Evolutionary conservation across 2,797 vertebrate species (phyloP).

Genomic region (Podargus strigoides): DNA sequence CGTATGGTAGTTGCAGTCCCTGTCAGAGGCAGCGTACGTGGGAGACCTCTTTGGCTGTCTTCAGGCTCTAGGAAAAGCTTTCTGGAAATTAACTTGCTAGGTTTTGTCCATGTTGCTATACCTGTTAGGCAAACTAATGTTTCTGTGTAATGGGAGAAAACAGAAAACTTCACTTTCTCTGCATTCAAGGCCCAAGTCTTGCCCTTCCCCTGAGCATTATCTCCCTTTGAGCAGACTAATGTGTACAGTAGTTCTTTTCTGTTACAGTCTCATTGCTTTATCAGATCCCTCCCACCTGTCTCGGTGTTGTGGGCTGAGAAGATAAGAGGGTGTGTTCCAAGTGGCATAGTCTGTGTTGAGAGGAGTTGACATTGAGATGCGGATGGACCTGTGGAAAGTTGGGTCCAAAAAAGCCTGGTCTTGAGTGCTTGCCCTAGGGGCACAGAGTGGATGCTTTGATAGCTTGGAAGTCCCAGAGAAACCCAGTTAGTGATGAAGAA

Average conservation of each 20-base stretch:
- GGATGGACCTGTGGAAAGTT: background rate
- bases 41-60: background rate
- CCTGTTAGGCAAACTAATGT: background rate
- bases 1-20: rapidly evolving
- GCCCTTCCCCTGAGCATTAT: background rate
- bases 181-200: background rate
- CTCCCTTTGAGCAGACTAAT: background rate
- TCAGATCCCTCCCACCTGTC: background rate
- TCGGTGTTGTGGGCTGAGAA: background rate
- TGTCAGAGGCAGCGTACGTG: background rate
- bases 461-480: background rate
- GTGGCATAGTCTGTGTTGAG: background rate
- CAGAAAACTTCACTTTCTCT: background rate
- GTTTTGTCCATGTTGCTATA: background rate
- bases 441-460: background rate
- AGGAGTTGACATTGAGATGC: background rate
- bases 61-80: background rate
- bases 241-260: background rate
- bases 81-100: background rate
- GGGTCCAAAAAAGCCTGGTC: background rate
- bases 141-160: background rate
- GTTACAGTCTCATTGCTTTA: background rate
- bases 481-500: background rate
- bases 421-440: background rate
- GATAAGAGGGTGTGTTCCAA: background rate